These are phyloP conservation scores for Solenopsis fugax DNA, from an alignment of 1,140 invertebrate species.

Conservation along the genomic window DNA sequence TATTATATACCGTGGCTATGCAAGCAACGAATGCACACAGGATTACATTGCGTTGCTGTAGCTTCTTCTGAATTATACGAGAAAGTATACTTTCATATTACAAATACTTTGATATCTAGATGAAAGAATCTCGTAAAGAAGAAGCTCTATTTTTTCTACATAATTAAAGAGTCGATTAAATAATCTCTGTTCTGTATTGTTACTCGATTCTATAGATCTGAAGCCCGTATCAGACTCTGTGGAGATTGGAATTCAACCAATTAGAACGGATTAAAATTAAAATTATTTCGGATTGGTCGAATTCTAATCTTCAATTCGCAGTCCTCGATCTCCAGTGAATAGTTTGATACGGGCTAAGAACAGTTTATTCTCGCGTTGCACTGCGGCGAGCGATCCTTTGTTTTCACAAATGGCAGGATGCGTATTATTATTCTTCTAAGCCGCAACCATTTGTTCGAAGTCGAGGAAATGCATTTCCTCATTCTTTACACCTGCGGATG, in stretches of 20 bases:
- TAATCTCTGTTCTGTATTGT: constrained; percentile 20
- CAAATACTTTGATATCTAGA: not conserved
- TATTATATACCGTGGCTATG: not conserved
- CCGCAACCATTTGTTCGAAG: constrained; percentile 33
- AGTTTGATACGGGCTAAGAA: no score
- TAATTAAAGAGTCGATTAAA: not conserved
- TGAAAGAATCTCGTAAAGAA: not conserved
- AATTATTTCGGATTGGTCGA: no score
- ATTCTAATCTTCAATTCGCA: no score
- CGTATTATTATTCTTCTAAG: constrained; percentile 54
- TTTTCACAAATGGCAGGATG: constrained; percentile 12
- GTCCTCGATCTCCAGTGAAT: no score
- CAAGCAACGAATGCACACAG: not conserved
- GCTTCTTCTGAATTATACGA: not conserved
- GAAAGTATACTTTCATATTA: not conserved
- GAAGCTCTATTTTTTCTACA: not conserved
- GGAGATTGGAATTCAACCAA: no score
- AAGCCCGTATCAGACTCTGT: no score
- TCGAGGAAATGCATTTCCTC: constrained; percentile 43
- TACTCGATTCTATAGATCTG: constrained; percentile 4
- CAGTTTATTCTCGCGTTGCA: not conserved
- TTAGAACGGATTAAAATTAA: no score
- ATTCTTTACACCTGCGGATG: constrained; percentile 20
- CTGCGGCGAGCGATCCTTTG: not conserved
- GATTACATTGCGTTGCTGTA: not conserved